phyloP scores from a whole-genome alignment of 2,888 invertebrate species.

The Drosophila neoperkinsi region DNA sequence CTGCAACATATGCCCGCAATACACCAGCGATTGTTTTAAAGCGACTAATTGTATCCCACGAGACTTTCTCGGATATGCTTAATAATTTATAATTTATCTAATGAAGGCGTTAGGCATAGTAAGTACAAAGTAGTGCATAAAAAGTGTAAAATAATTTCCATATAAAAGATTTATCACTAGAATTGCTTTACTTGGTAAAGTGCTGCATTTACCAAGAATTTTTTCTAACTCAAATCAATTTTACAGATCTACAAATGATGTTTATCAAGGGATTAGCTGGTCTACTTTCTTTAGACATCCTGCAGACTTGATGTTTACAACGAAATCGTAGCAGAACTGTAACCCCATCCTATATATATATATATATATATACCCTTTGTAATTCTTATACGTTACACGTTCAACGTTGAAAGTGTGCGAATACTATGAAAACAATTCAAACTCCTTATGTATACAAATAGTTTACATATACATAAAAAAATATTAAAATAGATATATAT shows the following conservation, averaged over 20 bases:
- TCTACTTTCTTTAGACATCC: constrained; percentile 20
- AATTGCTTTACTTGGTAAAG: constrained; percentile 11
- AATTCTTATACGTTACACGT: not conserved
- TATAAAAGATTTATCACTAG: constrained; percentile 11
- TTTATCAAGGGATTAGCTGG: constrained; percentile 49
- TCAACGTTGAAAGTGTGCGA: constrained; percentile 10
- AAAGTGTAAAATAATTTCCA: not conserved
- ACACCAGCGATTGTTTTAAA: constrained; percentile 55
- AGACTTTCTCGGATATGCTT: constrained; percentile 38
- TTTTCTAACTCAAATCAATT: constrained; percentile 33
- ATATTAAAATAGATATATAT: too few relatives aligned
- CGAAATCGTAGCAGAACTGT: constrained; percentile 34
- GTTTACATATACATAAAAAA: constrained; percentile 3
- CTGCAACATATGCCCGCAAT: constrained; percentile 60
- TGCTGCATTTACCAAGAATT: constrained; percentile 39
- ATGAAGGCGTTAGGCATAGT: constrained; percentile 31
- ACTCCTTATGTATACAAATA: constrained; percentile 50
- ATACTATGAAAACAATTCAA: constrained; percentile 47
- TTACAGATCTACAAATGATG: constrained; percentile 55
- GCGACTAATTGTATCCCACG: constrained; percentile 68
- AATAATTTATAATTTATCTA: constrained; percentile 50
- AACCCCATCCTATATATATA: constrained; percentile 33
- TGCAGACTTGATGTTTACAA: constrained; percentile 24
- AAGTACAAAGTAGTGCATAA: not conserved
- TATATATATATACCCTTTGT: not conserved